Evolutionary conservation across 1,140 invertebrate genomes (phyloP).

Genomic region (Spodoptera litura): DNA sequence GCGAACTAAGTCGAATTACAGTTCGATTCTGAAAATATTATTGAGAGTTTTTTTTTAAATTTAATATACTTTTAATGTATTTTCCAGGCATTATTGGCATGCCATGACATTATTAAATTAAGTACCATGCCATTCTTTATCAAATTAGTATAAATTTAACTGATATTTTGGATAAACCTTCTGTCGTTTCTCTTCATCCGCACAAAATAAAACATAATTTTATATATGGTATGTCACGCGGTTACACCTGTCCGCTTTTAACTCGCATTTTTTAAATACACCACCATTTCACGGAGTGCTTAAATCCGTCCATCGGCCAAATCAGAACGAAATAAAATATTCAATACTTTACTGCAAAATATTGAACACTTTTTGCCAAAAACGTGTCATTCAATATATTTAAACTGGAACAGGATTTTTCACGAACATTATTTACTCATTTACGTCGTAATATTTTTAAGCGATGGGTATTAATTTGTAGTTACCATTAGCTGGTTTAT

Average conservation of each 20-base stretch:
- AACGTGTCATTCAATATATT: neutral
- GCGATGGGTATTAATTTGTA: too few relatives aligned
- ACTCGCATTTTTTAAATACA: conserved; percentile 35
- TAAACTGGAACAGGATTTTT: conserved; percentile 1
- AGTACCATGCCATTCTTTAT: too few relatives aligned
- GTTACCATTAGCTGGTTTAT: too few relatives aligned
- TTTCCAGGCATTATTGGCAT: too few relatives aligned
- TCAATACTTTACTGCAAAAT: neutral
- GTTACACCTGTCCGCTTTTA: conserved; percentile 32
- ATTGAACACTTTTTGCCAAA: neutral
- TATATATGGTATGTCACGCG: conserved; percentile 25
- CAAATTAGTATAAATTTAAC: too few relatives aligned
- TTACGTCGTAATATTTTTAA: neutral
- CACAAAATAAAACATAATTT: conserved; percentile 24
- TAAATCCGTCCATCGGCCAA: conserved; percentile 5
- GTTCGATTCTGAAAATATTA: too few relatives aligned
- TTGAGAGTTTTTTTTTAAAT: too few relatives aligned
- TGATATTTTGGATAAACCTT: neutral
- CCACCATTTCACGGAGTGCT: neutral
- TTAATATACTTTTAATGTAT: too few relatives aligned
- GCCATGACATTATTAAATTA: too few relatives aligned
- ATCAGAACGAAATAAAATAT: conserved; percentile 28
- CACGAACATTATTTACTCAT: neutral
- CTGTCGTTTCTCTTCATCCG: neutral
- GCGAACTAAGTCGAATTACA: too few relatives aligned